These are phyloP conservation scores for Dicycla oo DNA, from an alignment of 2,888 invertebrate genomes.

Conservation along the genomic window DNA sequence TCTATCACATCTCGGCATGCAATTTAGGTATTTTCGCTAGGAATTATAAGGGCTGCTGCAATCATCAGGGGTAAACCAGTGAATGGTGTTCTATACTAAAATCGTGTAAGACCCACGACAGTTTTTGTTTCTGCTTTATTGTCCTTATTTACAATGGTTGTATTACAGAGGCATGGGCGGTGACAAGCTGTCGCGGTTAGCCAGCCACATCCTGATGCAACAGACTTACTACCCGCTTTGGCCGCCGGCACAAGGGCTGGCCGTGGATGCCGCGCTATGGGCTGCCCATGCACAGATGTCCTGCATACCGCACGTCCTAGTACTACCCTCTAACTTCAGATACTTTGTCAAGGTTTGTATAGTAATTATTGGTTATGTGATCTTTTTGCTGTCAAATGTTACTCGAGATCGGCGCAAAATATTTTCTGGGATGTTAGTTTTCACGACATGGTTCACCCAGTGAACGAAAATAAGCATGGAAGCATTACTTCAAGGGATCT, in stretches of 20 bases:
- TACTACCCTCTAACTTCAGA: conserved; percentile 96
- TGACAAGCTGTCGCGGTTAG: conserved; percentile 94
- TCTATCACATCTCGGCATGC: no score
- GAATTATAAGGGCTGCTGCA: no score
- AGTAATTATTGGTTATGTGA: neutral
- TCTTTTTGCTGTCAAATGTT: neutral
- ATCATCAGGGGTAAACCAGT: no score
- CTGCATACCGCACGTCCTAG: conserved; percentile 94
- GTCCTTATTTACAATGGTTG: neutral
- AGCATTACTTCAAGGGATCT: no score
- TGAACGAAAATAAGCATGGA: no score
- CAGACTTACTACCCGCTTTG: conserved; percentile 95
- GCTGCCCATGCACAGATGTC: conserved; percentile 93
- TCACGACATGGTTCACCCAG: neutral
- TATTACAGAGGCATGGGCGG: conserved; percentile 78
- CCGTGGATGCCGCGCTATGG: conserved; percentile 93
- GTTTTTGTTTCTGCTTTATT: neutral
- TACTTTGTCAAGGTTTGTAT: conserved; percentile 94
- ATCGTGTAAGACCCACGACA: no score
- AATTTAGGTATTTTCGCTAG: no score
- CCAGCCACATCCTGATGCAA: conserved; percentile 94
- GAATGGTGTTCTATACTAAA: no score
- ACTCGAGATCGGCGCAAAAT: neutral
- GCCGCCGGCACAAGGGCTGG: conserved; percentile 92
- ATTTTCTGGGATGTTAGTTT: neutral